A percentile compares a stretch with the other conserved stretches of the same genome.
Evolutionary conservation across 1,140 invertebrate genomes (phyloP).

Genomic region (Apis cerana): DNA sequence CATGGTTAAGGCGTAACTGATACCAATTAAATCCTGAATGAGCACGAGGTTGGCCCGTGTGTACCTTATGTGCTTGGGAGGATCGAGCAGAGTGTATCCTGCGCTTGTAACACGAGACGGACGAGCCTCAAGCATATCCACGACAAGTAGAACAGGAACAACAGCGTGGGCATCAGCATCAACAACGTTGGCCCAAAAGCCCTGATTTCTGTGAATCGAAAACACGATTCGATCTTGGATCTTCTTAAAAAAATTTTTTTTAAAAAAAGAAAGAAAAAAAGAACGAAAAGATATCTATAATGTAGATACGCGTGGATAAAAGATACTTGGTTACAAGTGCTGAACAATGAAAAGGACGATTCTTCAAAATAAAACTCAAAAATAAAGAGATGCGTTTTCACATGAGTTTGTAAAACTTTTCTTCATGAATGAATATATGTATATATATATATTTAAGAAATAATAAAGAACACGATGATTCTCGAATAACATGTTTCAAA

Average conservation of each 20-base stretch:
- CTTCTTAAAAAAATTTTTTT: background rate
- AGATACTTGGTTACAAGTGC: too few relatives aligned
- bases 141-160: slow-evolving; percentile 50
- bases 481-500: too few relatives aligned
- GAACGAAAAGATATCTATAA: too few relatives aligned
- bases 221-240: background rate
- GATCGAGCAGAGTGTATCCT: slow-evolving; percentile 48
- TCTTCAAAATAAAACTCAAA: too few relatives aligned
- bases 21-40: slow-evolving; percentile 67
- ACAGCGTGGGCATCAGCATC: slow-evolving; percentile 25
- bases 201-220: background rate
- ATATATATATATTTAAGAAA: too few relatives aligned
- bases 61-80: slow-evolving; percentile 50
- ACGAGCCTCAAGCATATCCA: slow-evolving; percentile 47
- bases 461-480: too few relatives aligned
- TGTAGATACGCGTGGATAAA: too few relatives aligned
- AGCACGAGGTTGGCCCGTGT: slow-evolving; percentile 28
- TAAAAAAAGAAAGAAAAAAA: background rate
- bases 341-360: too few relatives aligned
- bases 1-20: slow-evolving; percentile 69
- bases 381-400: too few relatives aligned
- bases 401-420: too few relatives aligned
- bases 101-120: slow-evolving; percentile 61
- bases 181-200: slow-evolving; percentile 12
- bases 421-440: too few relatives aligned